Evolutionary conservation across 1,140 invertebrate genomes (phyloP), one percentile per base, ranked within the genome.

Genomic region (Drosophila mauritiana): DNA sequence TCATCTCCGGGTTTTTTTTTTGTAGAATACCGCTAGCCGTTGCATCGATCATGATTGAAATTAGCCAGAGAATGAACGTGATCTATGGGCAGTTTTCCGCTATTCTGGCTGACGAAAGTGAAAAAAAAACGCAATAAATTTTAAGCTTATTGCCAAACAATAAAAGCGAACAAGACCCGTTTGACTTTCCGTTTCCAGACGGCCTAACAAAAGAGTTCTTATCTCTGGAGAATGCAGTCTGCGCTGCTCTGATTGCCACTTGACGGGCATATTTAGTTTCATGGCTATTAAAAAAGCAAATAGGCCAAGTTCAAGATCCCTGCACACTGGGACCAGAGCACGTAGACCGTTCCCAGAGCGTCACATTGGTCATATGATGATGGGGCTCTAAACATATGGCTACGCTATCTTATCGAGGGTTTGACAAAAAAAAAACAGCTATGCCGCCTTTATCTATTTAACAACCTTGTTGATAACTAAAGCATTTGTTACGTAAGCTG

Each of bases 31-130:
- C 73, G 59, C 56, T 62, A 81, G 74, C 64, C 53, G 79, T 76
- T 78, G 77, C 83, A 86, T 83, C 70, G 69, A 86, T 79, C 83
- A 79, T 76, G 62, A 82, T 79, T 49, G 42, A 65, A 86, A 69
- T 88, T 73, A 82, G 64, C 65, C 58, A 25, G 39, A 61, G 63
- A 88, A 43, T 48, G 37, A 56, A 59, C 56, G 61, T 74, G 59
- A 63, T 85, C 56, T 78, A 73, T 62, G 46, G 55, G 31, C 55
- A 43, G 52, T 61, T 76, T 73, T 43, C 63, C 52, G 45, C 34
- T 58, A 57, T 63, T 45, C 72, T 43, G 12, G 40, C 56, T 11
- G 62, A 75, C 17, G 65, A 88, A 86, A 88, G 78, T 88, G 78
- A 85, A 78, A 78, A 63, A 63, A 49, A 36, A 49, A 39, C 37